These are phyloP conservation scores for Euthynnus affinis DNA, from an alignment of 2,797 vertebrate genomes.

Conservation along the genomic window DNA sequence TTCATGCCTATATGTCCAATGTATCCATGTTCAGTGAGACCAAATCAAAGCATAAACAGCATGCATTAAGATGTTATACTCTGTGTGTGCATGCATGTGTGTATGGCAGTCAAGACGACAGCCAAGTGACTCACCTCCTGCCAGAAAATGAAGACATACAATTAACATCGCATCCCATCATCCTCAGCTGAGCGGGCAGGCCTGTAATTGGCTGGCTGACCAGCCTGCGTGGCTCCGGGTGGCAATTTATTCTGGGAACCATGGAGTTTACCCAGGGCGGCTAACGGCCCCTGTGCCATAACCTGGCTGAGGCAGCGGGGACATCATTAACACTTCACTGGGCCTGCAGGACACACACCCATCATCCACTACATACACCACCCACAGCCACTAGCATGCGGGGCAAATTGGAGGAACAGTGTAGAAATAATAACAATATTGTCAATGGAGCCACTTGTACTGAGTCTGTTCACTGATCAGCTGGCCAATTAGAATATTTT, in stretches of 20 bases:
- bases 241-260: slow-evolving; percentile 85
- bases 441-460: slow-evolving; percentile 61
- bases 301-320: slow-evolving; percentile 82
- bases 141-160: slow-evolving; percentile 85
- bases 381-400: slow-evolving; percentile 65
- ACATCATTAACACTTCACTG: slow-evolving; percentile 86
- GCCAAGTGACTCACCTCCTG: slow-evolving; percentile 83
- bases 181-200: slow-evolving; percentile 83
- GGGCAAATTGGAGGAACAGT: slow-evolving; percentile 69
- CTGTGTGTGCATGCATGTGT: slow-evolving; percentile 22
- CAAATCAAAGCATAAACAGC: slow-evolving; percentile 18
- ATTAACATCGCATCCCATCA: slow-evolving; percentile 87
- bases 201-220: slow-evolving; percentile 86
- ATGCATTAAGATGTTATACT: slow-evolving; percentile 45
- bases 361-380: slow-evolving; percentile 70
- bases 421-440: slow-evolving; percentile 73
- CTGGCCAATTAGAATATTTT: slow-evolving; percentile 46
- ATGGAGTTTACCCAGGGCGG: slow-evolving; percentile 81
- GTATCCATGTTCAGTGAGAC: too few species aligned
- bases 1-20: not conserved
- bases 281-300: slow-evolving; percentile 83
- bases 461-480: slow-evolving; percentile 62
- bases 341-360: slow-evolving; percentile 82
- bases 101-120: slow-evolving; percentile 69
- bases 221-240: slow-evolving; percentile 84